These are phyloP conservation scores for Candoia aspera DNA, from an alignment of 2,113 vertebrate genomes.

Conservation along the genomic window DNA sequence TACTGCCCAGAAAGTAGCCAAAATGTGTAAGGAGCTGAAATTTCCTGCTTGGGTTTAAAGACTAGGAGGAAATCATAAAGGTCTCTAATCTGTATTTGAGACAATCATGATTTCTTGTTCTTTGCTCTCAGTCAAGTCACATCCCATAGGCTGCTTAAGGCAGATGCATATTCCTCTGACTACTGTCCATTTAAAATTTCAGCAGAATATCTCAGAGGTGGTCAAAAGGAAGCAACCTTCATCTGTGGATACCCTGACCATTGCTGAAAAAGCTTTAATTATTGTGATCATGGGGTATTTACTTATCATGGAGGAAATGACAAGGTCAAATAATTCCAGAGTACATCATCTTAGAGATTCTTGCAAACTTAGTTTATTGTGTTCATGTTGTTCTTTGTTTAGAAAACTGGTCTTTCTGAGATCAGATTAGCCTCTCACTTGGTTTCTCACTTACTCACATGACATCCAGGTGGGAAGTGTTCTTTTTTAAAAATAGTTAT, in stretches of 20 bases:
- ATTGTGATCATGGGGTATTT: not conserved
- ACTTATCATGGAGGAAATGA: not conserved
- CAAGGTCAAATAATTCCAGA: not conserved
- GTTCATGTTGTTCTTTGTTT: not conserved
- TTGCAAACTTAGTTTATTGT: not conserved
- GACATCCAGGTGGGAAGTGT: not conserved
- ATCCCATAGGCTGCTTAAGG: not conserved
- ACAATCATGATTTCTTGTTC: not conserved
- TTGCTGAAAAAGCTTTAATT: not conserved
- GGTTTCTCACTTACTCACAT: not conserved
- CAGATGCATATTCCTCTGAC: not conserved
- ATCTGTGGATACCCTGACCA: not conserved
- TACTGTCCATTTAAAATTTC: not conserved
- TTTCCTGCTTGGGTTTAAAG: not conserved
- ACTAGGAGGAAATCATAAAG: not conserved
- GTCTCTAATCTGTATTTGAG: not conserved
- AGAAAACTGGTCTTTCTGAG: not conserved
- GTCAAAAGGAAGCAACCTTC: slow-evolving; percentile 15
- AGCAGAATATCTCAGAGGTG: not conserved
- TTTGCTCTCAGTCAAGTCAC: not conserved
- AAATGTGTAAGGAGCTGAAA: not conserved
- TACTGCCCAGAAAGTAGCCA: not conserved
- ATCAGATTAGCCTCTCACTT: not conserved
- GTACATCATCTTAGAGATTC: not conserved
- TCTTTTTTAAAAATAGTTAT: slow-evolving; percentile 5